Base-by-base conservation (phyloP, 2,113 vertebrate genomes). In the Gadus macrocephalus region DNA sequence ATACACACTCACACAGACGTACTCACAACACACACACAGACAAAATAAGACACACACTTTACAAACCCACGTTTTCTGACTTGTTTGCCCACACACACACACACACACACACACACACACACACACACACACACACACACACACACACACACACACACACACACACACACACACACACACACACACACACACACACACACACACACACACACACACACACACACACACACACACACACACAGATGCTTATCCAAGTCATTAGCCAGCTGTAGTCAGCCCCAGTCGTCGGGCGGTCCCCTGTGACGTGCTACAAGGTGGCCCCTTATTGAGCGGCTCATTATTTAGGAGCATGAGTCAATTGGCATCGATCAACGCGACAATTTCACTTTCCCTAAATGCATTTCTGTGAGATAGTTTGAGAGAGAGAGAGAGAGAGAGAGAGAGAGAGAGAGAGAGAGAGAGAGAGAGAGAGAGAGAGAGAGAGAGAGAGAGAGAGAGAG, bases 1-100 rank as follows among this genome's bases (percentile, higher is more conserved):
- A 65, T 60, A 73, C 60, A 70, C 27, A 56, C 70, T 67, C 68
- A n/a, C 66, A 66, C 62, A 69, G 63, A 73, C 17, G 63, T 67
- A 68, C 64, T 69, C 2, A 2, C 60, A 62, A 11, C 55, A 58
- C 55, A 58, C 69, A 67, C 53, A 60, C 58, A 75, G 58, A 66
- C 64, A 58, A 31, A 31, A 31, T 5, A 31, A 31, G 5, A 31
- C 3, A 31, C 3, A 20, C 20, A 20, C 20, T 20, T 20, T 20
- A 20, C 20, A 20, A 20, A 20, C 20, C 20, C 20, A 20, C 20
- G 20, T 20, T 20, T 20, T 20, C 20, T 20, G 28, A 31, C 28
- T 31, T 31, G 28, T 31, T 31, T 31, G 28, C 28, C 28, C 55
- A 70, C 58, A 69, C 56, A 60, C 63, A 75, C 20, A 20, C n/a